Conservation (phyloP, 2,113 vertebrate genomes). For the Pseudorhombus dupliciocellatus region DNA sequence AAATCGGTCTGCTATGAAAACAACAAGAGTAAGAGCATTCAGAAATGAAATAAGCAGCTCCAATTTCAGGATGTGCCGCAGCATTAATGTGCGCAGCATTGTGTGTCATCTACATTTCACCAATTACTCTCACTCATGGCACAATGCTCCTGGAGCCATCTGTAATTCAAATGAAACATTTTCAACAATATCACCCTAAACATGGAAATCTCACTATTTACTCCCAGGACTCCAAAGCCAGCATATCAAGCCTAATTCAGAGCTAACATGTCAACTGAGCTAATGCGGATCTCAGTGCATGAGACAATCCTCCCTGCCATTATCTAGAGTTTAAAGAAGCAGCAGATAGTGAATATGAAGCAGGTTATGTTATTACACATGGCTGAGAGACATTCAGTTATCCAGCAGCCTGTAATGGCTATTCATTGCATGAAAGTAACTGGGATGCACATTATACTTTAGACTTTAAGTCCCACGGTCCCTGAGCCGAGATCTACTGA, state of each 20-base stretch:
- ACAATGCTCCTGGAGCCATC: slow-evolving; percentile 59
- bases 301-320: slow-evolving; percentile 56
- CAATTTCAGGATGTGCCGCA: slow-evolving; percentile 61
- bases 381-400: slow-evolving; percentile 40
- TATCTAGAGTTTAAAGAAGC: slow-evolving; percentile 40
- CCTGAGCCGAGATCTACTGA: slow-evolving; percentile 55
- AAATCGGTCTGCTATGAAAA: slow-evolving; percentile 58
- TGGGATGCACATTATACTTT: slow-evolving; percentile 23
- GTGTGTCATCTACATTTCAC: slow-evolving; percentile 67
- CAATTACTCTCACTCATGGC: slow-evolving; percentile 67
- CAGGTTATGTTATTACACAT: slow-evolving; percentile 16
- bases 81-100: slow-evolving; percentile 59
- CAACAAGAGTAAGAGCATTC: slow-evolving; percentile 54
- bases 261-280: slow-evolving; percentile 59
- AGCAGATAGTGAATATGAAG: slow-evolving; percentile 49
- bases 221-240: slow-evolving; percentile 48
- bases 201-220: slow-evolving; percentile 63
- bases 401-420: slow-evolving; percentile 60
- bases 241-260: slow-evolving; percentile 56
- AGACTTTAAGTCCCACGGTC: slow-evolving; percentile 52
- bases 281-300: slow-evolving; percentile 47
- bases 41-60: slow-evolving; percentile 59
- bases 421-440: slow-evolving; percentile 50
- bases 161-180: slow-evolving; percentile 71
- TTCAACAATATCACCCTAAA: slow-evolving; percentile 51